Evolutionary conservation across 2,113 vertebrate genomes (phyloP).

Genomic region (Daphoenositta chrysoptera): DNA sequence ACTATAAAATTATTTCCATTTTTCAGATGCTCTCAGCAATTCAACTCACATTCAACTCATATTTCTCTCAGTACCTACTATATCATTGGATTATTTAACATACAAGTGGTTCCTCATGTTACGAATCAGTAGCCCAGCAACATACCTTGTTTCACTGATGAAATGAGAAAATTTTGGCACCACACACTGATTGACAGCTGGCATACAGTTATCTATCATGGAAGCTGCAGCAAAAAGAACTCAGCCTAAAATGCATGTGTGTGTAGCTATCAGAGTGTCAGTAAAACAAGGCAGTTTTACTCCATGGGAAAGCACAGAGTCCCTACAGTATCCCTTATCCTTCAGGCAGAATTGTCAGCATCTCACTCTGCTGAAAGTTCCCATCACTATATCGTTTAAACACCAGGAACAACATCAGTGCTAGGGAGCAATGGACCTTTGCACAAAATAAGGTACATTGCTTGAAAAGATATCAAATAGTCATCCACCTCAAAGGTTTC

Average conservation of each 20-base stretch:
- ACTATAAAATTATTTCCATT: constrained; percentile 1
- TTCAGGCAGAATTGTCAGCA: neutral
- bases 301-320: neutral
- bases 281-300: neutral
- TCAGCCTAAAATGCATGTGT: neutral
- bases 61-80: neutral
- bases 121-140: neutral
- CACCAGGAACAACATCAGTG: neutral
- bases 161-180: neutral
- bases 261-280: neutral
- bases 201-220: neutral
- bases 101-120: neutral
- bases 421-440: neutral
- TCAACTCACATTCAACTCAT: neutral
- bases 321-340: neutral
- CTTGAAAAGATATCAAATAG: neutral
- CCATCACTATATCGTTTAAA: neutral
- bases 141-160: neutral
- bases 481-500: neutral
- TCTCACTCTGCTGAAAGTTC: neutral
- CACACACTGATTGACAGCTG: neutral
- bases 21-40: neutral
- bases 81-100: neutral
- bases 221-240: neutral
- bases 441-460: neutral